Percentiles rank a stretch among this genome's conserved stretches.
Evolutionary conservation across 2,797 vertebrate species (phyloP).

Genomic region (Enteromius argenteus): DNA sequence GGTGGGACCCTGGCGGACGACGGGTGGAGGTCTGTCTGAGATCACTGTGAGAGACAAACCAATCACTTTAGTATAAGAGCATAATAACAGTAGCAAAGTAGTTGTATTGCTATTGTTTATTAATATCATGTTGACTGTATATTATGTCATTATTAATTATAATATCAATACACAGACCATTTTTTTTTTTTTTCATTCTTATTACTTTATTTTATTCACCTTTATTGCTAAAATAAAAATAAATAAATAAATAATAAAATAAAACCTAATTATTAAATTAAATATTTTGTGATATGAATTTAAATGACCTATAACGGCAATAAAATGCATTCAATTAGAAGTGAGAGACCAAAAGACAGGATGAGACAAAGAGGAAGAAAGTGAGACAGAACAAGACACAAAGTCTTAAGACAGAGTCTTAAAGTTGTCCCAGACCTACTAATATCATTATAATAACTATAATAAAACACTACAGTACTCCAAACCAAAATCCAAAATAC

Average conservation of each 20-base stretch:
- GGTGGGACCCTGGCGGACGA: slow-evolving; percentile 93
- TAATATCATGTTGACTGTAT: background rate
- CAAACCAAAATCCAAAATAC: slow-evolving; percentile 46
- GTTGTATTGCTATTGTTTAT: background rate
- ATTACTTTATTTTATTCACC: background rate
- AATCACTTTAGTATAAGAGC: background rate
- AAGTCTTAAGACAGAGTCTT: slow-evolving; percentile 23
- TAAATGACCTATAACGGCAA: background rate
- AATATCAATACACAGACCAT: background rate
- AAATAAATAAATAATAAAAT: too few relatives aligned
- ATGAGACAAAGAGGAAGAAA: slow-evolving; percentile 11
- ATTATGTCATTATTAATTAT: background rate
- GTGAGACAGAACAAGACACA: background rate
- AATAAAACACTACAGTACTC: slow-evolving; percentile 23
- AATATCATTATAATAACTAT: slow-evolving; percentile 51
- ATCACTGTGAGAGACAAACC: slow-evolving; percentile 78
- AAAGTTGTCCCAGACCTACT: slow-evolving; percentile 15
- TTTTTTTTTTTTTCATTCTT: background rate
- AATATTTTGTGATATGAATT: too few relatives aligned
- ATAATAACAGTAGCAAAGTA: background rate
- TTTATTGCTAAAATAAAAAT: background rate
- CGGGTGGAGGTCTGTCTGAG: slow-evolving; percentile 94
- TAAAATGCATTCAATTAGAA: slow-evolving; percentile 6
- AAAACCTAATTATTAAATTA: too few relatives aligned
- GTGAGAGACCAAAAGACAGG: slow-evolving; percentile 39